phyloP scores from a whole-genome alignment of 2,113 vertebrate species.

The Rhadina sibilatrix region DNA sequence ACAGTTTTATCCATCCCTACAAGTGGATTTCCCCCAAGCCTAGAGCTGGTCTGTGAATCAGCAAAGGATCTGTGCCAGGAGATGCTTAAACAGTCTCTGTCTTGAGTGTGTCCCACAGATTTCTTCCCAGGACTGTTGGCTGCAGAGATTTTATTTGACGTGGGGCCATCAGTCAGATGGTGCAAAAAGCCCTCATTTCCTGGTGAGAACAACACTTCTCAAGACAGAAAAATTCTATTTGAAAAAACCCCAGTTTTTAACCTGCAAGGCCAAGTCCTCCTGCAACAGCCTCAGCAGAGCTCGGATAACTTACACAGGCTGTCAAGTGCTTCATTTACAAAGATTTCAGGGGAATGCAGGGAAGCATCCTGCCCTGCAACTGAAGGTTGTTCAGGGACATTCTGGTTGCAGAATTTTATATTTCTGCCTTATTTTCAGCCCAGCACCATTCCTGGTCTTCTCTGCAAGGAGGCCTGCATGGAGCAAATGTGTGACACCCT shows the following conservation, averaged over 20 bases:
- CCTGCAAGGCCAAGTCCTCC: not conserved
- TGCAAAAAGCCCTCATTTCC: not conserved
- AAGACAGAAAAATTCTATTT: not conserved
- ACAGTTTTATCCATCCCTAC: not conserved
- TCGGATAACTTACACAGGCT: not conserved
- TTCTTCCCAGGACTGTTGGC: not conserved
- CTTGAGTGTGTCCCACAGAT: not conserved
- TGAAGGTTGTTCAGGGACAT: not conserved
- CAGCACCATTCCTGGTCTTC: not conserved
- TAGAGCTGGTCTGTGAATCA: not conserved
- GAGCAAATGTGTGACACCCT: rapidly evolving
- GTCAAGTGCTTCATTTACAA: not conserved
- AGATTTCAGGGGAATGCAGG: not conserved
- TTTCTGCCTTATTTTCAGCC: not conserved
- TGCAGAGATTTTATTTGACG: not conserved
- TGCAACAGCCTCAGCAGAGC: not conserved
- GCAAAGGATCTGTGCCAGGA: not conserved
- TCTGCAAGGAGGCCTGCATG: not conserved
- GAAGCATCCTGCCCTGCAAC: not conserved
- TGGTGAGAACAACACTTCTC: not conserved
- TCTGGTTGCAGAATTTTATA: not conserved
- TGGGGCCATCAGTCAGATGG: not conserved
- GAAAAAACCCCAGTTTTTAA: rapidly evolving
- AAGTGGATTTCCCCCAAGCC: not conserved
- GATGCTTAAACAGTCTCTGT: not conserved